These are phyloP conservation scores for Solenopsis invicta DNA, from an alignment of 1,140 invertebrate species.

Conservation along the genomic window DNA sequence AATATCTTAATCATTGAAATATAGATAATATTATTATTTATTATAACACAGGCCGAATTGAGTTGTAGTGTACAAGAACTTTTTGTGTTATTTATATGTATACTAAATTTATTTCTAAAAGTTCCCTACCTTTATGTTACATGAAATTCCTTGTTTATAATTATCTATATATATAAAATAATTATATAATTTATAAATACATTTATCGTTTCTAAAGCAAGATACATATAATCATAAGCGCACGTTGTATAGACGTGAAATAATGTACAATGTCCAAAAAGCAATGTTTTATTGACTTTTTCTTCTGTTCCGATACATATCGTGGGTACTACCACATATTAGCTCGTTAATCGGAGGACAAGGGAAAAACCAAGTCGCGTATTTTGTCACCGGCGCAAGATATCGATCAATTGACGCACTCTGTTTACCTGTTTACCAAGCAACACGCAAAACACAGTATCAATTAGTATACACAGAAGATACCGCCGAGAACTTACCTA, in stretches of 20 bases:
- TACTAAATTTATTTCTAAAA: too few relatives aligned
- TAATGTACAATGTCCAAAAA: neutral
- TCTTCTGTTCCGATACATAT: neutral
- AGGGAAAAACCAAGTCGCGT: neutral
- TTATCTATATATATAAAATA: too few relatives aligned
- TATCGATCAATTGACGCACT: slow-evolving; percentile 44
- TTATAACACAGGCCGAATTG: too few relatives aligned
- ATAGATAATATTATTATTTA: too few relatives aligned
- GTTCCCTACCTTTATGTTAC: too few relatives aligned
- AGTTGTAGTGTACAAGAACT: too few relatives aligned
- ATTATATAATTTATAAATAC: too few relatives aligned
- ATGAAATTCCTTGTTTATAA: too few relatives aligned
- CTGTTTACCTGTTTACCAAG: slow-evolving; percentile 48
- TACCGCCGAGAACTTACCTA: neutral
- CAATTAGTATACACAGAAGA: slow-evolving; percentile 41
- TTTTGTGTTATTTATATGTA: too few relatives aligned
- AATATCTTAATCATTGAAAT: too few relatives aligned
- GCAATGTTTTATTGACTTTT: neutral
- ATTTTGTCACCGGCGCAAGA: slow-evolving; percentile 23
- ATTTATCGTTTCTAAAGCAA: too few relatives aligned
- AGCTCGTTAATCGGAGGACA: neutral
- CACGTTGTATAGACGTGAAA: neutral
- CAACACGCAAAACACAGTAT: slow-evolving; percentile 46
- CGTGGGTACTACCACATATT: neutral
- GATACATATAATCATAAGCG: too few relatives aligned